Evolutionary conservation across 2,113 vertebrate genomes (phyloP).

Genomic region (Probosciger aterrimus): DNA sequence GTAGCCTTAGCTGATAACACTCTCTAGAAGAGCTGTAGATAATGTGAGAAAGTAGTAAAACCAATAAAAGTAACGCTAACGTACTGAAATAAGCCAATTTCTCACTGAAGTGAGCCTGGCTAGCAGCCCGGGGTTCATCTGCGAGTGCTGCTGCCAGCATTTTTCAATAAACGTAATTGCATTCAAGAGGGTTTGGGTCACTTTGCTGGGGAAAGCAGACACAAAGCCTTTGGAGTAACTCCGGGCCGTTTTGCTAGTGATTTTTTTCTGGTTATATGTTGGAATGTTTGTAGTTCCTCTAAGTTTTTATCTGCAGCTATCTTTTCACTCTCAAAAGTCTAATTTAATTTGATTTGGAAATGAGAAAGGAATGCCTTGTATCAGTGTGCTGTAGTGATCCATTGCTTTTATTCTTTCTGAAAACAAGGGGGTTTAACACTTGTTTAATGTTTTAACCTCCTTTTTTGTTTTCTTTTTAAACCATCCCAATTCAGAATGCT

Average conservation of each 20-base stretch:
- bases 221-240: not conserved
- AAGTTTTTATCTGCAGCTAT: not conserved
- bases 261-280: accelerated
- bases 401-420: not conserved
- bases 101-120: not conserved
- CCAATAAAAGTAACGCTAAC: not conserved
- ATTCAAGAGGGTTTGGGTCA: not conserved
- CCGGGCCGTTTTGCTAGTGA: not conserved
- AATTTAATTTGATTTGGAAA: not conserved
- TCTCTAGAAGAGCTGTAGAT: not conserved
- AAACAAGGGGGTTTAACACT: not conserved
- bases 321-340: not conserved
- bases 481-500: not conserved
- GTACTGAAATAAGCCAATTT: not conserved
- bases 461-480: not conserved
- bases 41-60: not conserved
- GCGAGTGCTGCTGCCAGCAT: not conserved
- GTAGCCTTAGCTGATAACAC: not conserved
- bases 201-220: not conserved
- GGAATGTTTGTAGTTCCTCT: not conserved
- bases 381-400: not conserved
- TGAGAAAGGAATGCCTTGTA: not conserved
- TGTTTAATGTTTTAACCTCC: not conserved
- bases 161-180: not conserved
- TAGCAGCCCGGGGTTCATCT: not conserved